Conservation (phyloP, 2,113 vertebrate species). For the Bujurquina vittata region DNA sequence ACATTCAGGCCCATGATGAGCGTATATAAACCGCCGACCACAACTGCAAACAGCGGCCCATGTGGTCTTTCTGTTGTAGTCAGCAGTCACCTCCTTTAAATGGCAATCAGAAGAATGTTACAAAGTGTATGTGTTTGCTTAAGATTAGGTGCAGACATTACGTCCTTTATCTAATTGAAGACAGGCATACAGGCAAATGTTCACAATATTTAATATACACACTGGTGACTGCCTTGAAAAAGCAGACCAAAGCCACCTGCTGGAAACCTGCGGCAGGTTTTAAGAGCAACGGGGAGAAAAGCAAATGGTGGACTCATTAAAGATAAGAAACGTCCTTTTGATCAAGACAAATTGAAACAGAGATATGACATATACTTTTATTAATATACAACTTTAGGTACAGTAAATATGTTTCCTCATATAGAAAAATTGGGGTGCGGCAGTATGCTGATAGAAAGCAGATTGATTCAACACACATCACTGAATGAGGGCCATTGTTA, state of each 20-base stretch:
- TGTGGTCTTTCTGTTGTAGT: background rate
- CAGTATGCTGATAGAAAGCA: background rate
- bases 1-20: too few relatives aligned
- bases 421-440: background rate
- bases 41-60: background rate
- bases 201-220: background rate
- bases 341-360: background rate
- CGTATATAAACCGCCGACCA: background rate
- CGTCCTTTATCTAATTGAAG: background rate
- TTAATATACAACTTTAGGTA: background rate
- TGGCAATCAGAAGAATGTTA: background rate
- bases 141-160: background rate
- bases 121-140: background rate
- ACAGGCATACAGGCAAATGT: background rate
- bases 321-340: background rate
- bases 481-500: background rate
- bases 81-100: background rate
- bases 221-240: background rate
- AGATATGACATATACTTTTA: background rate
- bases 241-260: background rate
- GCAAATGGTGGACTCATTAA: too few relatives aligned
- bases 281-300: background rate
- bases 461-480: background rate
- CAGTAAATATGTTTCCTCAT: background rate
- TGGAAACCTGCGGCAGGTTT: background rate